Evolutionary conservation across 2,797 vertebrate species (phyloP).

Genomic region (Aplochiton taeniatus): DNA sequence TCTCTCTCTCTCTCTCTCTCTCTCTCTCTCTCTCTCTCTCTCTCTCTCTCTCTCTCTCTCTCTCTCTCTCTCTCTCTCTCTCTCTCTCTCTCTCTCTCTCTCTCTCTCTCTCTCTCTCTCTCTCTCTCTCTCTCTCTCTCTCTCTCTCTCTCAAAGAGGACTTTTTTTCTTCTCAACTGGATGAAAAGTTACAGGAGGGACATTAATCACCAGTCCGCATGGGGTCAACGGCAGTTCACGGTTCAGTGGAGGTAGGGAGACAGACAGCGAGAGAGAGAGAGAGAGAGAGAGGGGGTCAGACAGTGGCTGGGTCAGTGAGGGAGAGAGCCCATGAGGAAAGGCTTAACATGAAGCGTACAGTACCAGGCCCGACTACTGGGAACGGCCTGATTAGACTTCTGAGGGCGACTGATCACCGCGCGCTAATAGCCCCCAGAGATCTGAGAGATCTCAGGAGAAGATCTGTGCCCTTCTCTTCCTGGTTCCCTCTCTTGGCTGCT

Average conservation of each 20-base stretch:
- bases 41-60: constrained; percentile 24
- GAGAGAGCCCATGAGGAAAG: background rate
- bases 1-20: constrained; percentile 25
- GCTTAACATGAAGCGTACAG: constrained; percentile 9
- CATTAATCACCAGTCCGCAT: constrained; percentile 67
- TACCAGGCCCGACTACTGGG: background rate
- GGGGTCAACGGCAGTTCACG: constrained; percentile 71
- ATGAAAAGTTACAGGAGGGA: constrained; percentile 47
- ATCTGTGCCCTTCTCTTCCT: background rate
- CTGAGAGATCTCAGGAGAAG: background rate
- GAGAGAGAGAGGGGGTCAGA: background rate
- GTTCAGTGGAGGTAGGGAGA: constrained; percentile 33
- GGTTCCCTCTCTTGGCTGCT: background rate
- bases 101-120: constrained; percentile 33
- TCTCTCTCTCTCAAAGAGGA: constrained; percentile 27
- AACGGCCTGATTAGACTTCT: constrained; percentile 23
- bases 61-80: constrained; percentile 22
- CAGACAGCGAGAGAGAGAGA: background rate
- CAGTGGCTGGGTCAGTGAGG: background rate
- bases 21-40: constrained; percentile 25
- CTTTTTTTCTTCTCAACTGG: constrained; percentile 50
- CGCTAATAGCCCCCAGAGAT: constrained; percentile 14
- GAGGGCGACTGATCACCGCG: constrained; percentile 13
- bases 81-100: constrained; percentile 24
- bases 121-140: background rate